phyloP scores from a whole-genome alignment of 2,797 vertebrate species.

The Oreonectes daqikongensis region DNA sequence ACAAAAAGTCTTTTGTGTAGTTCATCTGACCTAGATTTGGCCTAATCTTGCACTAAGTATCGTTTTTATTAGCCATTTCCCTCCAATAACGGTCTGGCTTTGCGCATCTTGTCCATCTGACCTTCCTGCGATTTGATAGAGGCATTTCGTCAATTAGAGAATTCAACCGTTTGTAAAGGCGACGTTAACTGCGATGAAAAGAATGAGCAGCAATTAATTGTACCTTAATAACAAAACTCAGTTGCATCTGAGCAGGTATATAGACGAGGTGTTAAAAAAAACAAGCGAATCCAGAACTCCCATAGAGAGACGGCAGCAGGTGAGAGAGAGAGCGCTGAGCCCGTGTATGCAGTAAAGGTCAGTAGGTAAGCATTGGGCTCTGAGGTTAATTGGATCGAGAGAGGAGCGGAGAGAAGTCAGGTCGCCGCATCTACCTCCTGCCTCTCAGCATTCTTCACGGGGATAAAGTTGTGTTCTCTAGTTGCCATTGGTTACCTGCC shows the following conservation, averaged over 20 bases:
- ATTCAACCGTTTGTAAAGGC: background rate
- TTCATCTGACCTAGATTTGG: slow-evolving; percentile 40
- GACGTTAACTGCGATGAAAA: background rate
- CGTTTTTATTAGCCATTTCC: slow-evolving; percentile 26
- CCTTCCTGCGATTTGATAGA: slow-evolving; percentile 1
- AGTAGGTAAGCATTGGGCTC: slow-evolving; percentile 41
- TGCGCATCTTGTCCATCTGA: background rate
- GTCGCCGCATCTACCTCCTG: slow-evolving; percentile 41
- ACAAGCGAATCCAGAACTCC: slow-evolving; percentile 24
- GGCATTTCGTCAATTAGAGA: slow-evolving; percentile 4
- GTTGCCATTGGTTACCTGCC: slow-evolving; percentile 79
- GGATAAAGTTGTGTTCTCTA: slow-evolving; percentile 65
- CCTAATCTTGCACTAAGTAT: slow-evolving; percentile 1
- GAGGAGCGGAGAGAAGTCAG: slow-evolving; percentile 48
- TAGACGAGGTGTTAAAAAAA: slow-evolving; percentile 9
- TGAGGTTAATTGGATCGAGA: slow-evolving; percentile 61
- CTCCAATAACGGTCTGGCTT: background rate
- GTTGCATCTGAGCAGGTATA: slow-evolving; percentile 5
- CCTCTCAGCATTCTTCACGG: slow-evolving; percentile 59
- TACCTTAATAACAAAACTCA: slow-evolving; percentile 14
- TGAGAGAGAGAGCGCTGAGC: slow-evolving; percentile 32
- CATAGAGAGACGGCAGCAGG: slow-evolving; percentile 37
- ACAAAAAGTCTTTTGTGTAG: slow-evolving; percentile 17
- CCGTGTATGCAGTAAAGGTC: slow-evolving; percentile 44
- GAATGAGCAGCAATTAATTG: background rate